These are phyloP conservation scores for Hafferia zeledoni DNA, from an alignment of 2,797 vertebrate species.

Conservation along the genomic window DNA sequence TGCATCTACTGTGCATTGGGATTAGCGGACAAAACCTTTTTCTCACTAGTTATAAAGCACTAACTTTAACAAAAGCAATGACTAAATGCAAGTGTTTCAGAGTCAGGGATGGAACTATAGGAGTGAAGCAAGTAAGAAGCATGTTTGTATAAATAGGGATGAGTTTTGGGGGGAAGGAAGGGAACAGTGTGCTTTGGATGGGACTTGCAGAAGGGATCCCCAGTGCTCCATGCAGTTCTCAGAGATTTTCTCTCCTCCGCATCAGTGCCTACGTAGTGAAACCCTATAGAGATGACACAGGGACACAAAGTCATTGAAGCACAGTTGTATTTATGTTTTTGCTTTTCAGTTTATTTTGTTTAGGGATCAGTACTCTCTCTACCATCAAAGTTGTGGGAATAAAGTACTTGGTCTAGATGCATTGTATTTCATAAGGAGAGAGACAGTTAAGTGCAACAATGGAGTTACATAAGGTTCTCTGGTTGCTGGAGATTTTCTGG, in stretches of 20 bases:
- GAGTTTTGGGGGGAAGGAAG: not conserved
- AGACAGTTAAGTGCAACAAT: not conserved
- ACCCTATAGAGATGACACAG: not conserved
- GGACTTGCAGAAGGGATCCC: not conserved
- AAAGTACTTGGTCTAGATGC: not conserved
- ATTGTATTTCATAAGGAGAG: not conserved
- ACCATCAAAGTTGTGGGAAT: not conserved
- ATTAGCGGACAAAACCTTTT: not conserved
- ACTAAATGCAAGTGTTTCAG: not conserved
- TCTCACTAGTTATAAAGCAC: not conserved
- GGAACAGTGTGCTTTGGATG: not conserved
- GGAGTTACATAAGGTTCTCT: not conserved
- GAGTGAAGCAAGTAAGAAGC: not conserved
- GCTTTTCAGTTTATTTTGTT: not conserved
- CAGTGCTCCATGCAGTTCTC: not conserved
- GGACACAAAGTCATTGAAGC: not conserved
- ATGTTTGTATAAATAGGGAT: not conserved
- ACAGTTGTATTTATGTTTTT: not conserved
- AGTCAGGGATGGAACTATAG: not conserved
- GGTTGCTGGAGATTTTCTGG: not conserved
- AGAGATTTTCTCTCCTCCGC: not conserved
- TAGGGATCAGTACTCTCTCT: not conserved
- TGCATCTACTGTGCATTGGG: not conserved
- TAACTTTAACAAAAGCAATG: not conserved
- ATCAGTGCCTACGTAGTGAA: not conserved